Base-by-base conservation (phyloP, 2,888 invertebrate species). In the Mongoloraphidia duomilia region DNA sequence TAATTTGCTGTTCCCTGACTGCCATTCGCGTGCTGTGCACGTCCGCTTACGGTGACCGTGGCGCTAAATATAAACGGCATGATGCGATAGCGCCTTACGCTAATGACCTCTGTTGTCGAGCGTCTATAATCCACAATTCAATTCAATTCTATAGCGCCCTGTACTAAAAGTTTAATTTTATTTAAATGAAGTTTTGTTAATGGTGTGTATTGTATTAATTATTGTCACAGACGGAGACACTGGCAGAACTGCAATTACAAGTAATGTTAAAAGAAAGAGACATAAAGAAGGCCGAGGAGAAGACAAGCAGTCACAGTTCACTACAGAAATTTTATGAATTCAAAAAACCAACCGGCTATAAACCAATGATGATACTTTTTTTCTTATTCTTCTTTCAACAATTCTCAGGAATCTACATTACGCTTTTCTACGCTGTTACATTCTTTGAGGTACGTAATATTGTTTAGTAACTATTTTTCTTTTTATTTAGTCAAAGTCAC, bases 331-430 rank as follows among this genome's bases (percentile, higher is more conserved):
- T 69, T 14, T 64, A 65, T 9, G 66, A 64, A 12, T 72, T 77
- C 53, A 52, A 69, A 9, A 71, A 70, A 56, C 76, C 77, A 1
- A 75, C 76, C 2, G 77, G 75, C 10, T 76, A 74, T 63, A 77
- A 77, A 57, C 77, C 78, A 0, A 58, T 77, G 56, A 51, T 70
- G 9, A 69, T 78, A 43, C 65, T 78, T 11, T 67, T 73, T 50
- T 65, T 72, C 9, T 61, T 78, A 11, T 78, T 77, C 60, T 63
- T 72, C 41, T 74, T 76, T 56, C 77, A 78, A 60, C 76, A 78
- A 56, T 76, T 75, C 54, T 70, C 75, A 26, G 78, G 78, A 39
- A 76, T 78, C 53, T 78, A 78, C 56, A 74, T 77, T 8, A 77
- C 76, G 1, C 63, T 77, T 2, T 78, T 77, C 61, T 77, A 76